phyloP scores from a whole-genome alignment of 2,113 vertebrate genomes.

The Dasyurus viverrinus region DNA sequence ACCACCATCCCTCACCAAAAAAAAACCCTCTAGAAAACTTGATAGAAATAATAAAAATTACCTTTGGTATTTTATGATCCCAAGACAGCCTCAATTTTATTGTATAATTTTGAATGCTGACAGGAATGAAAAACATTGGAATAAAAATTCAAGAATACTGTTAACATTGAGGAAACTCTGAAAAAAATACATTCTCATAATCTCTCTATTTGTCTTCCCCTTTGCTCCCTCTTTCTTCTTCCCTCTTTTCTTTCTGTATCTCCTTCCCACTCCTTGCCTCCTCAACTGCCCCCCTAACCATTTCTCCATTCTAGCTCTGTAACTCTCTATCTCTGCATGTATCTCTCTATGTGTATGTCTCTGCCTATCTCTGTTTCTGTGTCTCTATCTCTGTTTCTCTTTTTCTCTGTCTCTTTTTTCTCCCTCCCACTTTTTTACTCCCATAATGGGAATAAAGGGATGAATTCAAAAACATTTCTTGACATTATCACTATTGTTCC shows the following conservation, averaged over 20 bases:
- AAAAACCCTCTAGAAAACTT: neutral
- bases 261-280: neutral
- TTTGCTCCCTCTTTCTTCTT: neutral
- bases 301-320: neutral
- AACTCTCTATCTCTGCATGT: neutral
- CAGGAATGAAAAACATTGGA: neutral
- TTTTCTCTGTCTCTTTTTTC: neutral
- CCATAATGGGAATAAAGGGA: neutral
- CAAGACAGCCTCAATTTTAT: constrained; percentile 59
- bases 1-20: neutral
- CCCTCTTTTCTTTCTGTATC: neutral
- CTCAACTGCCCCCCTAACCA: too few relatives aligned
- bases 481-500: neutral
- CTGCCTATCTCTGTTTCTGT: neutral
- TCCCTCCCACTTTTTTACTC: neutral
- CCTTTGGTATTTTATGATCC: neutral
- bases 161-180: fast-evolving
- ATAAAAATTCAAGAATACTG: fast-evolving
- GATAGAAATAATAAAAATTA: neutral
- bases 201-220: fast-evolving
- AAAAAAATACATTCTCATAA: neutral
- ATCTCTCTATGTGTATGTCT: too few relatives aligned
- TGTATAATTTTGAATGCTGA: constrained; percentile 62
- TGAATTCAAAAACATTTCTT: neutral
- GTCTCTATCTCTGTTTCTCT: neutral